Evolutionary conservation across 2,797 vertebrate species (phyloP), one percentile per base, ranked within the genome.

Genomic region (Halcyon smyrnensis): DNA sequence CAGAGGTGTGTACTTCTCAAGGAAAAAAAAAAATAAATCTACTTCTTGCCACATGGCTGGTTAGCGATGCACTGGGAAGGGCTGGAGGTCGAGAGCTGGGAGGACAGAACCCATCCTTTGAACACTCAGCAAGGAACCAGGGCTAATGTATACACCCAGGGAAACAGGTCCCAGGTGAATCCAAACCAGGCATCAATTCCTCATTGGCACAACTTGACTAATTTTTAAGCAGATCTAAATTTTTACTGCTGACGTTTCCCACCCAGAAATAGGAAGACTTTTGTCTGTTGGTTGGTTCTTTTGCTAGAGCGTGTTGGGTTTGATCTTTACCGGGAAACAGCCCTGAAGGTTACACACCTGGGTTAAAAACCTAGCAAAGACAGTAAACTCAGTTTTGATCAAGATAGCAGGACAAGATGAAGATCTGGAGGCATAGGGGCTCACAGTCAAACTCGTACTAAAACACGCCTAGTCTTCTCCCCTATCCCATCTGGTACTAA

Each of bases 391-490:
- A 56, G 12, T 76, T 90, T 76, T 64, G 32, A 43, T 46, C 74
- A 54, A 93, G 64, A 21, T 10, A 57, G 12, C 8, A 82, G 37
- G 11, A 43, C 6, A 50, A 64, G 11, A 7, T 60, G 45, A 81
- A 77, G 28, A 80, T 53, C 28, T 48, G 53, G 25, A 77, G 14
- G 12, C 34, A 41, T 9, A 8, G 10, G 18, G 5, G 19, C 6
- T 79, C 45, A 11, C 0, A 0, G 11, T 11, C 50, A 57, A 57
- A 6, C 43, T 93, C 4, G 0, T 54, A 23, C 9, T 25, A 62
- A 70, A 87, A 73, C 9, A 15, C 2, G 2, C 6, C 16, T 20
- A 9, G 7, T 48, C 28, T 28, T 75, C 59, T 62, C 28, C 15
- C 0, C 0, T 24, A 64, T 75, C 77, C 90, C 57, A 37, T 28